Evolutionary conservation across 2,888 invertebrate genomes (phyloP).

Genomic region (Callinectes sapidus): DNA sequence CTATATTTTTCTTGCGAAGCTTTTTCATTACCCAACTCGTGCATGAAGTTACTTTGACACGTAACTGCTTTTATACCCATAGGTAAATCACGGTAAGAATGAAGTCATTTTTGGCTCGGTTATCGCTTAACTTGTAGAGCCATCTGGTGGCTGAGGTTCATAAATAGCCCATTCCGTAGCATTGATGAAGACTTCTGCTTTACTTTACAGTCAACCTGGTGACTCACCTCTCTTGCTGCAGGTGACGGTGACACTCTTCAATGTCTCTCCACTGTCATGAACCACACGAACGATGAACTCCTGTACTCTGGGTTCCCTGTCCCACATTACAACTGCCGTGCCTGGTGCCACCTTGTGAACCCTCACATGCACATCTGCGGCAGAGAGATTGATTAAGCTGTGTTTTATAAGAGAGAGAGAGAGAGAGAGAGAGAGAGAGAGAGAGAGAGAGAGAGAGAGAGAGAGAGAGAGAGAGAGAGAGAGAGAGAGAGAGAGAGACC

Average conservation of each 20-base stretch:
- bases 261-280: background rate
- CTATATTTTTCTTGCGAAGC: too few relatives aligned
- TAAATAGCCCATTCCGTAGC: too few relatives aligned
- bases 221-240: background rate
- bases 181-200: background rate
- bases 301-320: background rate
- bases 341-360: conserved; percentile 5
- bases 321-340: background rate
- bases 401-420: background rate
- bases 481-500: background rate
- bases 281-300: background rate
- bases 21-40: too few relatives aligned
- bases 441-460: too few relatives aligned
- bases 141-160: too few relatives aligned
- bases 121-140: too few relatives aligned
- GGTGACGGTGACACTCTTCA: background rate
- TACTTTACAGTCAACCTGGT: background rate
- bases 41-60: too few relatives aligned
- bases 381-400: background rate
- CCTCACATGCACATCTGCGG: background rate
- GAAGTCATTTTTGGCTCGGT: too few relatives aligned
- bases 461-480: too few relatives aligned
- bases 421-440: background rate
- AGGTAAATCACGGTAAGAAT: too few relatives aligned
- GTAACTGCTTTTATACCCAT: too few relatives aligned